Conservation (phyloP, 92 coral and sea anemone genomes). For the Diadumene lineata region DNA sequence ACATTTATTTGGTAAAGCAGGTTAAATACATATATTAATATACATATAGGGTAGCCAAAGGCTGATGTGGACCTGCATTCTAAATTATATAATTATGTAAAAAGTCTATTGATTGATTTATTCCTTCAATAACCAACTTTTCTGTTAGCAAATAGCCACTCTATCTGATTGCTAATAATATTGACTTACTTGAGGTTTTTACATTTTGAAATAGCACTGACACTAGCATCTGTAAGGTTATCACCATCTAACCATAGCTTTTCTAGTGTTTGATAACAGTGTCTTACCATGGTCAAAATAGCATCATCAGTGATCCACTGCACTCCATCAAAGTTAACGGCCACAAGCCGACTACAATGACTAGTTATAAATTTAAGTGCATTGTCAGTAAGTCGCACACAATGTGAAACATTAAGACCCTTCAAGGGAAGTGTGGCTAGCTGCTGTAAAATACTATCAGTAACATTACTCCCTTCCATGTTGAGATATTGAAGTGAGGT, state of each 20-base stretch:
- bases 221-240: slow-evolving; percentile 70
- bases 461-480: slow-evolving; percentile 76
- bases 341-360: slow-evolving; percentile 44
- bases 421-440: slow-evolving; percentile 53
- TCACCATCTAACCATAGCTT: slow-evolving; percentile 95
- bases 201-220: slow-evolving; percentile 69
- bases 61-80: no score
- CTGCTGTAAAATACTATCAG: slow-evolving; percentile 54
- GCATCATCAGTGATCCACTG: slow-evolving; percentile 95
- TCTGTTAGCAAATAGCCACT: background rate
- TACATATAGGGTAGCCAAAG: no score
- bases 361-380: slow-evolving; percentile 57
- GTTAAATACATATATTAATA: no score
- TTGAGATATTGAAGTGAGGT: slow-evolving; percentile 61
- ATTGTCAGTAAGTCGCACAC: slow-evolving; percentile 73
- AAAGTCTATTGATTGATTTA: no score
- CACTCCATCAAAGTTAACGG: slow-evolving; percentile 89
- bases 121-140: no score
- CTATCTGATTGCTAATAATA: no score
- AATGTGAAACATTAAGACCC: slow-evolving; percentile 75
- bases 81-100: no score
- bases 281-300: slow-evolving; percentile 57
- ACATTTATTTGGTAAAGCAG: no score
- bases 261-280: slow-evolving; percentile 53
- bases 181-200: slow-evolving; percentile 66